Base-by-base conservation (phyloP, 2,797 vertebrate species). In the Diceros bicornis region DNA sequence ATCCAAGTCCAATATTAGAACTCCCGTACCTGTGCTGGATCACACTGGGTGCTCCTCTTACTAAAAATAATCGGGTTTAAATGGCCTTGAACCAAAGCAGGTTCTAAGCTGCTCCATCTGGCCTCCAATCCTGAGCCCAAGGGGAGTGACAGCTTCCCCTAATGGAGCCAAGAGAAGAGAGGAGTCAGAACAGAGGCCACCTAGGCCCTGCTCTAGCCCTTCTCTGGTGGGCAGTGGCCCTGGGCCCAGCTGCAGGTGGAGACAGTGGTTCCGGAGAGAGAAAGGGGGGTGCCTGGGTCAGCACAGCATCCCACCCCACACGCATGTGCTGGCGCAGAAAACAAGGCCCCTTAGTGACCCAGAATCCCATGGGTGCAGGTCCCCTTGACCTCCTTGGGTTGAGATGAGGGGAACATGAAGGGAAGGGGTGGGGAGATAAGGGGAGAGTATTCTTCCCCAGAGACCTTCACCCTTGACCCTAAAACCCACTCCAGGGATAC, bases 31-130 rank as follows among this genome's bases (percentile, higher is more conserved):
- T 87, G 32, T n/a, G 17, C 27, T 79, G 64, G 52, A 29, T 55
- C 37, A 6, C 25, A 41, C 7, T 13, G 10, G 52, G 3, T 25
- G 8, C 37, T 81, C 34, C 29, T 85, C 86, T 66, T 61, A 55
- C 57, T 96, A n/a, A 92, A 94, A 72, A 92, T 84, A 87, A 81
- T 41, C 75, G 50, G 57, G 37, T 59, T 74, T 62, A 18, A 59
- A 64, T 4, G 61, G 8, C 29, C 52, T 84, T 81, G 71, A 92
- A 69, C 41, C 71, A 72, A 93, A 55, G n/a, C 29, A 50, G 52
- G 37, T n/a, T 83, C 10, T 44, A 41, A 89, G 27, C 72, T 83
- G 4, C 29, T 44, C 50, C 69, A 64, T 59, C 14, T 16, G 41
- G 27, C 68, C 85, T 74, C 71, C 6, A 64, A 9, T 74, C 52